Conservation (phyloP, 1,140 invertebrate species). For the Varroa destructor region DNA sequence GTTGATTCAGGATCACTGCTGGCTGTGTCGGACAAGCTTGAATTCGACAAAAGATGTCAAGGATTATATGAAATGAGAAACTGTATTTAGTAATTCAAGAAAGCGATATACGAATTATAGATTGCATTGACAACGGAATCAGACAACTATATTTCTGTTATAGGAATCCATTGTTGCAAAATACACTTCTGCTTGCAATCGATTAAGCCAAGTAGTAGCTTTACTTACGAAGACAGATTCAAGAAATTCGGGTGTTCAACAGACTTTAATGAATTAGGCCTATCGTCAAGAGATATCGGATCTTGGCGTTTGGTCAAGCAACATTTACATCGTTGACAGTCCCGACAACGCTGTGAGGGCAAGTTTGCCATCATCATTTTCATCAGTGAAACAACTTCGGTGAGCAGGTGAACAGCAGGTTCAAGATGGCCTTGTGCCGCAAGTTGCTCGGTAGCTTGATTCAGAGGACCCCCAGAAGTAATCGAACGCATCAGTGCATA, state of each 20-base stretch:
- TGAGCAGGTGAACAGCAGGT: conserved; percentile 15
- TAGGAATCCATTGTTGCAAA: not conserved
- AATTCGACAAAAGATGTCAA: no score
- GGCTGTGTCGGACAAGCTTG: conserved; percentile 1
- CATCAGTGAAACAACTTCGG: conserved; percentile 18
- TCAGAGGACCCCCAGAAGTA: conserved; percentile 5
- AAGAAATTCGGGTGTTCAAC: conserved; percentile 2
- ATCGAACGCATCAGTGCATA: conserved; percentile 17
- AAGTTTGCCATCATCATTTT: conserved; percentile 24
- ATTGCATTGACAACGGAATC: not conserved
- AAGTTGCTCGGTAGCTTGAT: not conserved
- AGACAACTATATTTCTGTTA: not conserved
- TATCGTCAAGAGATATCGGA: no score
- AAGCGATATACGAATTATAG: not conserved
- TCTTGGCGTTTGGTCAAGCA: not conserved
- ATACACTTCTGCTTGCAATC: not conserved
- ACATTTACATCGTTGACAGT: conserved; percentile 22
- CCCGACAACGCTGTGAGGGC: not conserved
- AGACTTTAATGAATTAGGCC: no score
- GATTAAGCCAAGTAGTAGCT: not conserved
- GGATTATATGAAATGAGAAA: no score
- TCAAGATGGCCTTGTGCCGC: not conserved
- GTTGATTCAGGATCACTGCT: conserved; percentile 18
- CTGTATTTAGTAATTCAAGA: no score
- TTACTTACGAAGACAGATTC: conserved; percentile 15